Conservation (phyloP, 2,113 vertebrate genomes). For the Saguinus midas region DNA sequence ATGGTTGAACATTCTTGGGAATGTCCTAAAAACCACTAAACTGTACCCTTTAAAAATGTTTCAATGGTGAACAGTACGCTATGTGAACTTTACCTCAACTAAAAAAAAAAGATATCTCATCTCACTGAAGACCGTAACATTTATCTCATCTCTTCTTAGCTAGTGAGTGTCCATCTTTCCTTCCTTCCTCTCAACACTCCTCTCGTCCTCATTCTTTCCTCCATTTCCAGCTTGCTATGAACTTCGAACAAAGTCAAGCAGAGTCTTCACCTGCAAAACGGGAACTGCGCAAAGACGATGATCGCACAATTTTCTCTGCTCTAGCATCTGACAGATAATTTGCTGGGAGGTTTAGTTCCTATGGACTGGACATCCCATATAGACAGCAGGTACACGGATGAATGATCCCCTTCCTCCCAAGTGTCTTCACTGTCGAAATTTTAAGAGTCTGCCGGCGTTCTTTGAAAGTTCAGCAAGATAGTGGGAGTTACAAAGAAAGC, state of each 20-base stretch:
- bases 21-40: neutral
- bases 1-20: neutral
- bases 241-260: neutral
- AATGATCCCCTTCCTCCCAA: neutral
- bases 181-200: too few relatives aligned
- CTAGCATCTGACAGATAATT: neutral
- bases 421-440: neutral
- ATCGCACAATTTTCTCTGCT: neutral
- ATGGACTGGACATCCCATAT: neutral
- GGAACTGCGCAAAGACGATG: neutral
- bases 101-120: neutral
- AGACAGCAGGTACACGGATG: neutral
- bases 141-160: neutral
- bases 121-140: neutral
- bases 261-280: neutral
- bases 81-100: neutral
- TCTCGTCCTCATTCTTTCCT: neutral
- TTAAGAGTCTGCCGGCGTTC: neutral
- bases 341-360: neutral
- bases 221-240: neutral
- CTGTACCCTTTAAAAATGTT: neutral
- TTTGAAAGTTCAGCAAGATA: slow-evolving; percentile 41
- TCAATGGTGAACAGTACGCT: neutral
- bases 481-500: slow-evolving; percentile 40
- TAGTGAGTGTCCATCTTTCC: too few relatives aligned